Base-by-base conservation (phyloP, 35 echinoderm and acorn worm genomes). In the Ophiothrix spiculata region DNA sequence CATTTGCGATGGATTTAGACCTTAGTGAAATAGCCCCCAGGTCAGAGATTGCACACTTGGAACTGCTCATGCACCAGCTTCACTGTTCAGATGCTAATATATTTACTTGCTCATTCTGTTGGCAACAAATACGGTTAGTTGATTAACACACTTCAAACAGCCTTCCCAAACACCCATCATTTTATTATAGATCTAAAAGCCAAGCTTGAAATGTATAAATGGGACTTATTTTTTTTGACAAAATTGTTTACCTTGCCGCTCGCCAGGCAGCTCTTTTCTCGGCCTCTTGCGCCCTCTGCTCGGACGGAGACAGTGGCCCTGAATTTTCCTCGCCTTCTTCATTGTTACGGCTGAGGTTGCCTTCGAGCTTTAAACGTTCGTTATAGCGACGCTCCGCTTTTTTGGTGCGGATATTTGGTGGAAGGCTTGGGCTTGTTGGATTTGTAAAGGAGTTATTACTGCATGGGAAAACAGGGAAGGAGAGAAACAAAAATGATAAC, bases 241-340 rank as follows among this genome's bases (percentile, higher is more conserved):
- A 69, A 4, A 25, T 69, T 69, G 8, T 69, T 69, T 69, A 90
- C 88, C 88, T 90, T 75, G 88, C 88, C 77, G 88, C 88, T 36
- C 88, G 31, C 74, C 38, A 84, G 23, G 37, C 74, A 42, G 80
- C 88, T 46, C 81, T 83, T 74, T 84, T 81, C 36, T 90, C 88
- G 13, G 88, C 88, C 75, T 90, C 88, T 56, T 56, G 69, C 34
- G 88, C 64, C 80, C 88, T 83, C 35, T 83, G 63, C 45, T 90
- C 88, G 11, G 88, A 73, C 75, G 88, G 56, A 56, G 88, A 84
- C 31, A 90, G 80, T n/a, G 74, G 63, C 23, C 33, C 35, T 33
- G 64, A 32, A 23, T 90, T 90, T 69, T 77, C 56, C 17, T 37
- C 39, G 37, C 81, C 88, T 34, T 76, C 80, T 46, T 90, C 69